Evolutionary conservation across 1,140 invertebrate species (phyloP).

Genomic region (Cardiocondyla obscurior): DNA sequence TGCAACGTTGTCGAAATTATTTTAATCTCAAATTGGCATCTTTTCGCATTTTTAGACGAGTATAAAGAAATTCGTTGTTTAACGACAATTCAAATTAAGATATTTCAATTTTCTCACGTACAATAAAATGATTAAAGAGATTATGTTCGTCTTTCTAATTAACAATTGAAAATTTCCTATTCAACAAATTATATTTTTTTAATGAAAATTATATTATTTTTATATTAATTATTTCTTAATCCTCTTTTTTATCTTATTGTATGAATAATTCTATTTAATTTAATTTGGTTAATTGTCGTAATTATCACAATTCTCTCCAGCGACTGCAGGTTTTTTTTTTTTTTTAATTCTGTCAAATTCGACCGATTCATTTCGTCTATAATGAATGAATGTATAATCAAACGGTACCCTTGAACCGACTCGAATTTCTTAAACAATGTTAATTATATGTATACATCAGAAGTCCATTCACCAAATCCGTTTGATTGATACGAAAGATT

Average conservation of each 20-base stretch:
- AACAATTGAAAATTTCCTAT: not conserved
- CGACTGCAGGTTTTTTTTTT: not conserved
- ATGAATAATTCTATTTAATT: no score
- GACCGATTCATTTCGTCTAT: not conserved
- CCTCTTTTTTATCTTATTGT: no score
- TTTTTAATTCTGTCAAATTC: not conserved
- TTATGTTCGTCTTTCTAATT: not conserved
- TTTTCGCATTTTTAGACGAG: not conserved
- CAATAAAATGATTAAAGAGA: not conserved
- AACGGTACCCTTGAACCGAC: conserved; percentile 31
- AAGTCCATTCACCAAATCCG: not conserved
- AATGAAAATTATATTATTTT: not conserved
- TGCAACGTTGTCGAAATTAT: not conserved
- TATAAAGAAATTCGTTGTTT: not conserved
- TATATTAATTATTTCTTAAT: not conserved
- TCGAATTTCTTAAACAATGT: not conserved
- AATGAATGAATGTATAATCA: conserved; percentile 41
- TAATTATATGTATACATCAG: not conserved
- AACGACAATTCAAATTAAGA: not conserved
- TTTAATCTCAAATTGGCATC: not conserved
- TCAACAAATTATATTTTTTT: not conserved
- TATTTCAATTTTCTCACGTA: not conserved
- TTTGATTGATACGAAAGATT: not conserved
- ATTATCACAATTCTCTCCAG: not conserved
- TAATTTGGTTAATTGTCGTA: not conserved